Base-by-base conservation (phyloP, 2,888 invertebrate genomes). In the Ligdia adustata region DNA sequence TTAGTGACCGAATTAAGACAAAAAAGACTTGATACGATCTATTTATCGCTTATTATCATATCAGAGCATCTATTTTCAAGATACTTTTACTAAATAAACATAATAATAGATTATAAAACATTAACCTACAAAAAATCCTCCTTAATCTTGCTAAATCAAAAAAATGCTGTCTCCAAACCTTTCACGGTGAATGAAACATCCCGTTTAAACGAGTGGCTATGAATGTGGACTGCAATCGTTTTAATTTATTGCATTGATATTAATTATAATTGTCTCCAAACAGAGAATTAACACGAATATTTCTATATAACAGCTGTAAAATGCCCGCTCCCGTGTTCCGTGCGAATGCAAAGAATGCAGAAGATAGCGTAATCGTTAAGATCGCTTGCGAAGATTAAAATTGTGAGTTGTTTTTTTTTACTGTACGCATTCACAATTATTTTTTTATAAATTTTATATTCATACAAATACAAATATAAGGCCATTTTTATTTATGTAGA, bases 141-240 rank as follows among this genome's bases (percentile, higher is more conserved):
- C 32, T 42, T 3, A 32, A 42, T 41, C 32, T 35, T 2, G 11
- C 2, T 28, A n/a, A 11, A 35, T 31, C 26, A 12, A 2, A 3
- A 34, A 28, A 33, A 39, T 27, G 18, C n/a, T 9, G 15, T 20
- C 16, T n/a, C 24, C 22, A 38, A 34, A 33, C 24, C 12, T 42
- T 38, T 51, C 48, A 39, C 44, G 41, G 47, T 12, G 26, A n/a
- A n/a, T n/a, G n/a, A 31, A 40, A 55, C 12, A 46, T 62, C 46
- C 62, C 55, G 64, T 66, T 65, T 51, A 58, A 56, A 60, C 33
- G 48, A 55, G 37, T 14, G 22, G 22, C 37, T 16, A 45, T 32
- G 34, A 54, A 52, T 42, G 41, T 34, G 39, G 33, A 31, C 18
- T 14, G 15, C 26, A 29, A 26, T 18, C 16, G 7, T 44, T 38